These are phyloP conservation scores for Archips crataeganus DNA, from an alignment of 2,888 invertebrate species.

Conservation along the genomic window DNA sequence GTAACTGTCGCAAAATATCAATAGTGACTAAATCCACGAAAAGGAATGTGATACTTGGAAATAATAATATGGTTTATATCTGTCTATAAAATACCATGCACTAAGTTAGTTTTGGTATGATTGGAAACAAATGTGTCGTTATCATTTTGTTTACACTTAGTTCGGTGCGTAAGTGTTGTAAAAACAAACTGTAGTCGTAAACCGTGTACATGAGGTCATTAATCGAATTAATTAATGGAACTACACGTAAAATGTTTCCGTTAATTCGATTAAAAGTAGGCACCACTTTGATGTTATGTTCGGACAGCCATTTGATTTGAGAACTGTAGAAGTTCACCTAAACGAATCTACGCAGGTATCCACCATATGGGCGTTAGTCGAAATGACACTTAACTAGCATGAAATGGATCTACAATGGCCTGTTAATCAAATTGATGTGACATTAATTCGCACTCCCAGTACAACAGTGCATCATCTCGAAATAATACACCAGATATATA, in stretches of 20 bases:
- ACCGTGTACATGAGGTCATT: background rate
- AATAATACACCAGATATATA: too few species aligned
- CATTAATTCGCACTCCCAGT: too few species aligned
- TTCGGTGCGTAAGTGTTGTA: background rate
- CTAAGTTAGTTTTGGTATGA: background rate
- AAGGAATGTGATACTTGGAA: too few species aligned
- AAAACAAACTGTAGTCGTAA: conserved; percentile 12
- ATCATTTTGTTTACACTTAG: background rate
- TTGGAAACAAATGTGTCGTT: background rate
- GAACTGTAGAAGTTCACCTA: background rate
- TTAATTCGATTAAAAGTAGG: conserved; percentile 10
- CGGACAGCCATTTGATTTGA: background rate
- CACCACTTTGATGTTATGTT: background rate
- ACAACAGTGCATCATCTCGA: too few species aligned
- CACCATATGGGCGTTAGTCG: too few species aligned
- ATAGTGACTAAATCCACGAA: too few species aligned
- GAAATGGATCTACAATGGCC: background rate
- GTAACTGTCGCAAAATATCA: too few species aligned
- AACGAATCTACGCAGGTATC: background rate
- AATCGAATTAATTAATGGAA: conserved; percentile 11
- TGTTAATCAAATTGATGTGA: background rate
- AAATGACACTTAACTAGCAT: background rate
- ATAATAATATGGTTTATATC: too few species aligned
- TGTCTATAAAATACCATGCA: too few species aligned
- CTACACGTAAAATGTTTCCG: conserved; percentile 2